phyloP scores from a whole-genome alignment of 2,113 vertebrate genomes.

The Columba janthina region DNA sequence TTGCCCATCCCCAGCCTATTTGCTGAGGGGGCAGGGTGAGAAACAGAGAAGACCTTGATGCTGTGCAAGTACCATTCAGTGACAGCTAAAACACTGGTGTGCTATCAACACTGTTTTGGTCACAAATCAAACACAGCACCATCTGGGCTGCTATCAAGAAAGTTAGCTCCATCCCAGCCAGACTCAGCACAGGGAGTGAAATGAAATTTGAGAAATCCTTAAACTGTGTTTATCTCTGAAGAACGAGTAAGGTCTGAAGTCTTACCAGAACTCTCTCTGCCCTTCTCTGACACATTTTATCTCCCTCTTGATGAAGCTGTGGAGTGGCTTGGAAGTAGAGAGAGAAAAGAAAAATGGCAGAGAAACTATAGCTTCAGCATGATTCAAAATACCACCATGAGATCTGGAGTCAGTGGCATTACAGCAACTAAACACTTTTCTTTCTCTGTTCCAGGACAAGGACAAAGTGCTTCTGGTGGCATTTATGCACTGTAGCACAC shows the following conservation, averaged over 20 bases:
- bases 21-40: not conserved
- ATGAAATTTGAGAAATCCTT: not conserved
- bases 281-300: not conserved
- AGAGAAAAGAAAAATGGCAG: not conserved
- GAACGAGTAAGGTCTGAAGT: not conserved
- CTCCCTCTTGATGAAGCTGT: not conserved
- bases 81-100: not conserved
- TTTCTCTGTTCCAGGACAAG: not conserved
- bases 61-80: not conserved
- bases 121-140: not conserved
- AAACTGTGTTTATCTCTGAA: not conserved
- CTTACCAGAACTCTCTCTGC: not conserved
- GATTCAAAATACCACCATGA: not conserved
- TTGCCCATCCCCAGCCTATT: not conserved
- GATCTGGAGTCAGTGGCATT: not conserved
- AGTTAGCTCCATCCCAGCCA: not conserved
- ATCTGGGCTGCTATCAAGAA: accelerated
- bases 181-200: not conserved
- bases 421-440: not conserved
- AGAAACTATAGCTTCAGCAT: not conserved
- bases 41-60: not conserved
- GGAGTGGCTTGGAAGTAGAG: not conserved
- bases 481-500: not conserved
- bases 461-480: not conserved
- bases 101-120: not conserved